phyloP scores from a whole-genome alignment of 2,888 invertebrate genomes.

The Zeuzera pyrina region DNA sequence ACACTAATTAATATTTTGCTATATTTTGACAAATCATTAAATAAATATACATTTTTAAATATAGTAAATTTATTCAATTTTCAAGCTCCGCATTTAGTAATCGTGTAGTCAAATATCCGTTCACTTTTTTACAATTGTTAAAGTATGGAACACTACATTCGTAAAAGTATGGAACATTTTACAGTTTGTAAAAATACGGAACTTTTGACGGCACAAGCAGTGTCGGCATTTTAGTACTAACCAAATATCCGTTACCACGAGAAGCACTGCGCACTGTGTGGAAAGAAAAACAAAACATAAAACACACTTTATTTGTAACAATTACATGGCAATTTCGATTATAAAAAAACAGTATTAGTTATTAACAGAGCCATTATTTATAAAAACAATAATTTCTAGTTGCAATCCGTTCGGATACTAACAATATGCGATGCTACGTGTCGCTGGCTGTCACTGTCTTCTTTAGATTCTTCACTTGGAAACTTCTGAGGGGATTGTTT shows the following conservation, averaged over 20 bases:
- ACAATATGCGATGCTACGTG: constrained; percentile 40
- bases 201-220: too few species aligned
- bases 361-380: constrained; percentile 18
- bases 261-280: constrained; percentile 28
- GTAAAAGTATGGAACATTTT: too few species aligned
- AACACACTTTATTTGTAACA: constrained; percentile 23
- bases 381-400: constrained; percentile 11
- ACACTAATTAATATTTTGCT: too few species aligned
- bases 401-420: constrained; percentile 35
- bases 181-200: too few species aligned
- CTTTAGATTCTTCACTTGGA: constrained; percentile 74
- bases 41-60: too few species aligned
- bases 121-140: too few species aligned
- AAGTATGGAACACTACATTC: too few species aligned
- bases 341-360: constrained; percentile 7
- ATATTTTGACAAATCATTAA: too few species aligned
- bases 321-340: constrained; percentile 9
- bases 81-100: too few species aligned
- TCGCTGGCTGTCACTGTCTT: constrained; percentile 39
- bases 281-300: constrained; percentile 35
- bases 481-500: constrained; percentile 78
- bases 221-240: constrained; percentile 32
- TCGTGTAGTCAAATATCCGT: too few species aligned
- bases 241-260: constrained; percentile 22
- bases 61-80: too few species aligned